Evolutionary conservation across 2,888 invertebrate species (phyloP).

Genomic region (Nematopogon swammerdamellus): DNA sequence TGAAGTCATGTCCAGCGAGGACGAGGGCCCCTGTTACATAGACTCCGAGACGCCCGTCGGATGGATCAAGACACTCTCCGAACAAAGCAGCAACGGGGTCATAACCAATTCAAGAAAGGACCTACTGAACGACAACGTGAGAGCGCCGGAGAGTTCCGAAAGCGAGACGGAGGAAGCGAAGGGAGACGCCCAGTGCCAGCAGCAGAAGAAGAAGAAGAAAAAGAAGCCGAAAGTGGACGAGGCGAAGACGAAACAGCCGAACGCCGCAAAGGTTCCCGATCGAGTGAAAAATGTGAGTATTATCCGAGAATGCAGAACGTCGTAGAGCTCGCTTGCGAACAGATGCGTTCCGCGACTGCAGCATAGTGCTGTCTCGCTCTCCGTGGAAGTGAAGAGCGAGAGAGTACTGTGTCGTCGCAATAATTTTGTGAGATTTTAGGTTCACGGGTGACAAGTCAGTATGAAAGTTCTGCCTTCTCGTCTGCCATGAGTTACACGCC

Average conservation of each 20-base stretch:
- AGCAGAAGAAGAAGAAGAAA: conserved; percentile 22
- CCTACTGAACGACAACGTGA: conserved; percentile 36
- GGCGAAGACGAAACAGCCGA: conserved; percentile 16
- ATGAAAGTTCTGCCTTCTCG: no score
- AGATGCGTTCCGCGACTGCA: no score
- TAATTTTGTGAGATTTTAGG: no score
- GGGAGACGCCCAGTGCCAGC: conserved; percentile 16
- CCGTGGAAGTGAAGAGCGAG: no score
- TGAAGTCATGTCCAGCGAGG: conserved; percentile 41
- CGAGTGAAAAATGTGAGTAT: conserved; percentile 32
- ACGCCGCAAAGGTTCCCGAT: conserved; percentile 24
- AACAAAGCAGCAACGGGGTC: conserved; percentile 33
- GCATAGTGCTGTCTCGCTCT: no score
- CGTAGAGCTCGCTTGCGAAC: no score
- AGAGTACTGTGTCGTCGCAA: no score
- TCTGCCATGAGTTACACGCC: no score
- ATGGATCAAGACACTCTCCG: conserved; percentile 44
- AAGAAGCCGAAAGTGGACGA: conserved; percentile 14
- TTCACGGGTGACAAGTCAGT: no score
- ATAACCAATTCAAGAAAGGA: conserved; percentile 46
- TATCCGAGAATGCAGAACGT: no score
- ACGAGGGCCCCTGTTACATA: conserved; percentile 46
- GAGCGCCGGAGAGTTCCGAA: conserved; percentile 33
- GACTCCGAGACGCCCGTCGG: conserved; percentile 39
- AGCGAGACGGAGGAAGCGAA: conserved; percentile 20